Evolutionary conservation across 2,797 vertebrate genomes (phyloP).

Genomic region (Arnoldichthys spilopterus): DNA sequence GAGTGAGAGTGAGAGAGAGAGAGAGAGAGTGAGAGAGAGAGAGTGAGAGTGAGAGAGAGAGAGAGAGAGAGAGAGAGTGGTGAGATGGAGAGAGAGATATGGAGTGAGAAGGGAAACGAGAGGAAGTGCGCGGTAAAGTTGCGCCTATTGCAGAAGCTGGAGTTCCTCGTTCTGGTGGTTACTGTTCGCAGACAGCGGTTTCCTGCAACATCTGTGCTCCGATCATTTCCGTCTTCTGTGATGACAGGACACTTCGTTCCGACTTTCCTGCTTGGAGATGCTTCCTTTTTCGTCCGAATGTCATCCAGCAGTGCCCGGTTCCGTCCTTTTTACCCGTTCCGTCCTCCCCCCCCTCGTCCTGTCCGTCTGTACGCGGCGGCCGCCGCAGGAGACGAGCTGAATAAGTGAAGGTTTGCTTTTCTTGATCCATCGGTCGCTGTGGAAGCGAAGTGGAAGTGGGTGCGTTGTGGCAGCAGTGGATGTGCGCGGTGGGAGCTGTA

Average conservation of each 20-base stretch:
- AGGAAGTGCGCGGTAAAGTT: neutral
- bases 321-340: neutral
- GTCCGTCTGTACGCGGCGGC: too few relatives aligned
- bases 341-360: too few relatives aligned
- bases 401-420: too few relatives aligned
- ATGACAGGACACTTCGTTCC: neutral
- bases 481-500: slow-evolving; percentile 3
- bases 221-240: neutral
- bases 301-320: neutral
- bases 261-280: neutral
- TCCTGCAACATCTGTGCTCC: neutral
- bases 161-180: neutral
- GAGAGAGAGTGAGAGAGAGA: neutral
- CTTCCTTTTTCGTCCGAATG: neutral
- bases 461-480: neutral
- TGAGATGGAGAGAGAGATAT: neutral
- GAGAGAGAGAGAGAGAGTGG: neutral
- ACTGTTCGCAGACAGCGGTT: neutral
- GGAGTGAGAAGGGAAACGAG: neutral
- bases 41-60: neutral
- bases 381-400: too few relatives aligned
- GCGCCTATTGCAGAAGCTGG: neutral
- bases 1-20: neutral
- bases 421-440: too few relatives aligned
- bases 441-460: too few relatives aligned